phyloP scores from a whole-genome alignment of 2,888 invertebrate genomes.

The Melinaea menophilus region DNA sequence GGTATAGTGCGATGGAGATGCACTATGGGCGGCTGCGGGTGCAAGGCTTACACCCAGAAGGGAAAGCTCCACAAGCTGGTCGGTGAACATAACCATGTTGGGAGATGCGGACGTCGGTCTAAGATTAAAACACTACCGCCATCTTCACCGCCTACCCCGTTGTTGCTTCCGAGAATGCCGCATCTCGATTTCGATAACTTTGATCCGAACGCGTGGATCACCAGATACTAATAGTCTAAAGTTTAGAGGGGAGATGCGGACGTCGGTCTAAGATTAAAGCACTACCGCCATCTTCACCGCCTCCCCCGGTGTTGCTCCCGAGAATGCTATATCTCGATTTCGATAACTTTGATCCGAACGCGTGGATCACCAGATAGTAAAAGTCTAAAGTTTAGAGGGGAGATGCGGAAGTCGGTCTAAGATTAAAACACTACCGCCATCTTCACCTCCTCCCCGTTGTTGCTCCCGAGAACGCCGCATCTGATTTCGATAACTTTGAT shows the following conservation, averaged over 20 bases:
- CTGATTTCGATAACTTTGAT: constrained; percentile 66
- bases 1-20: constrained; percentile 73
- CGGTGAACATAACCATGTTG: constrained; percentile 70
- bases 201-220: constrained; percentile 69
- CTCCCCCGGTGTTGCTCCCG: constrained; percentile 56
- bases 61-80: constrained; percentile 69
- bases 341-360: constrained; percentile 65
- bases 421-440: constrained; percentile 36
- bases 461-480: constrained; percentile 57
- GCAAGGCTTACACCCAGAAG: constrained; percentile 71
- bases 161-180: constrained; percentile 57
- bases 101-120: constrained; percentile 56
- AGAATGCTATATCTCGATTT: constrained; percentile 59
- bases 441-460: constrained; percentile 54
- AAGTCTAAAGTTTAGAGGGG: constrained; percentile 27
- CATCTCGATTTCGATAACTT: constrained; percentile 63
- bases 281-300: constrained; percentile 41
- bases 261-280: constrained; percentile 45
- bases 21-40: constrained; percentile 73
- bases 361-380: constrained; percentile 67
- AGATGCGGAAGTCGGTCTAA: constrained; percentile 55
- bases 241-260: constrained; percentile 48
- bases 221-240: constrained; percentile 47
- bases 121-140: constrained; percentile 36
- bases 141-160: constrained; percentile 51